Conservation (phyloP, 2,888 invertebrate species). For the Alcis repandata region DNA sequence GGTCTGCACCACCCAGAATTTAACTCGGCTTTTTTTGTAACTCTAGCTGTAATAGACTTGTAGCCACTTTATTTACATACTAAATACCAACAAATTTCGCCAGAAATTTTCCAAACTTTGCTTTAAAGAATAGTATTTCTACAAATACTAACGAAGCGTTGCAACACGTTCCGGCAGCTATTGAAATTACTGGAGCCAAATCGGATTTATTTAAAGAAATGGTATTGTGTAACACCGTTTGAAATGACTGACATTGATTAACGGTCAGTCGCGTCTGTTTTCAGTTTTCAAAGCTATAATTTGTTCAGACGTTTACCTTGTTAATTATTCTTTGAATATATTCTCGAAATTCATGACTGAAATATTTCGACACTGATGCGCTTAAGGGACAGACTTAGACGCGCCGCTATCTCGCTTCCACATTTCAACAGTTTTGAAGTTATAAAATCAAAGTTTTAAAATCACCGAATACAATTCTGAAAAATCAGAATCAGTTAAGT, state of each 20-base stretch:
- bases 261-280: conserved; percentile 37
- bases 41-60: too few species aligned
- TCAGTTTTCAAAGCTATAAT: conserved; percentile 30
- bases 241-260: conserved; percentile 45
- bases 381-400: not conserved
- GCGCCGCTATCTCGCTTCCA: too few species aligned
- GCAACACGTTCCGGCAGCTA: conserved; percentile 13
- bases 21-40: too few species aligned
- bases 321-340: conserved; percentile 29
- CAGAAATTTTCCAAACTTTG: not conserved
- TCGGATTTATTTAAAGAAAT: conserved; percentile 42
- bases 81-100: conserved; percentile 49
- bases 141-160: conserved; percentile 18
- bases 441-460: too few species aligned
- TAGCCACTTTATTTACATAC: not conserved
- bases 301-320: conserved; percentile 31
- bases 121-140: conserved; percentile 15
- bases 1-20: too few species aligned
- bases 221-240: conserved; percentile 39
- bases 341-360: not conserved
- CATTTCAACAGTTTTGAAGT: not conserved
- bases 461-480: too few species aligned
- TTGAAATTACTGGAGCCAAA: conserved; percentile 34
- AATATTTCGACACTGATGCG: not conserved
- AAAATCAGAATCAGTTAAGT: too few species aligned